Percentiles rank a stretch among this genome's conserved stretches.
phyloP scores from a whole-genome alignment of 35 echinoderm and acorn worm species.

The Ophiothrix spiculata region DNA sequence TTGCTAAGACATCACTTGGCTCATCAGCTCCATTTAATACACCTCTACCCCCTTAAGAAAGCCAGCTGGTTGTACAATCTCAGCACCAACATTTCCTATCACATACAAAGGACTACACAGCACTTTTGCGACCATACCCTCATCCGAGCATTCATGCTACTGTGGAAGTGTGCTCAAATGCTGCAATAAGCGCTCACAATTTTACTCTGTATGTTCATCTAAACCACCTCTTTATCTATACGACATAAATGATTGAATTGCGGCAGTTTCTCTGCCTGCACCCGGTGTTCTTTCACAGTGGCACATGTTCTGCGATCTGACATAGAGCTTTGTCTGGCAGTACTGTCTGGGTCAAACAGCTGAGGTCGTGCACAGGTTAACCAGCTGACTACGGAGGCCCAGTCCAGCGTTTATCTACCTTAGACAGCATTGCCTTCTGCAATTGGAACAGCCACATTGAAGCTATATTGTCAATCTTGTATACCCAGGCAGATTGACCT shows the following conservation, averaged over 20 bases:
- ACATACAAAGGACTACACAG: not conserved
- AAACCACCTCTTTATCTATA: not conserved
- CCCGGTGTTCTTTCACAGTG: not conserved
- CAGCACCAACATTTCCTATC: not conserved
- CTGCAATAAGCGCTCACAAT: not conserved
- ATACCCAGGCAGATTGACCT: too few species aligned
- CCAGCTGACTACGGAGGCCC: not conserved
- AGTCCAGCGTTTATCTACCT: not conserved
- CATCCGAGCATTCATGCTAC: not conserved
- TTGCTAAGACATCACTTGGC: not conserved
- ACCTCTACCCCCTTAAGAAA: not conserved
- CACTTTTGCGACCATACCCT: not conserved
- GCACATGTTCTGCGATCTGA: not conserved
- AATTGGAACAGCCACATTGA: too few species aligned
- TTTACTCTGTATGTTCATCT: not conserved
- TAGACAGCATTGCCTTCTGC: too few species aligned
- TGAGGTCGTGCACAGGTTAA: not conserved
- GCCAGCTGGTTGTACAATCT: not conserved
- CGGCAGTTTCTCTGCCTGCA: too few species aligned
- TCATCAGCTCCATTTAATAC: too few species aligned
- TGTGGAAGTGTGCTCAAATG: not conserved
- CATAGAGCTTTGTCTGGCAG: not conserved
- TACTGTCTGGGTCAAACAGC: not conserved
- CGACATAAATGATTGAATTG: too few species aligned
- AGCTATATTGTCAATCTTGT: too few species aligned